Evolutionary conservation across 2,888 invertebrate genomes (phyloP).

Genomic region (Protophormia terraenovae): DNA sequence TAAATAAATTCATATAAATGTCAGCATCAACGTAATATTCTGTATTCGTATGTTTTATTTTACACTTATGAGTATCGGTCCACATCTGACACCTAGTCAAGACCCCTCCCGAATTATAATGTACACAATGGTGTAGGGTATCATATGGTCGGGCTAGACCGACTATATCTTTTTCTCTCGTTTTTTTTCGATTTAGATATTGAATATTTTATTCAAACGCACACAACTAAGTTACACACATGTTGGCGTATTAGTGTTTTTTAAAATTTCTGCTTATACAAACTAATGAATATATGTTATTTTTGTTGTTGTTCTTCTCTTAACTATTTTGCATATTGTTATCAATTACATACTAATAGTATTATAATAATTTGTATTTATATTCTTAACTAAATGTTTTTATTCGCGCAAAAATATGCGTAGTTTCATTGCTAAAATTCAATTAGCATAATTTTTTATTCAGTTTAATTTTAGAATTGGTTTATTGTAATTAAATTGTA

Average conservation of each 20-base stretch:
- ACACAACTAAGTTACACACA: not conserved
- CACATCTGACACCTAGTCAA: too few relatives aligned
- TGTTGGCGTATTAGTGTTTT: not conserved
- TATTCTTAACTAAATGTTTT: not conserved
- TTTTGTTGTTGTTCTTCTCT: not conserved
- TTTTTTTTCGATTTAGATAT: slow-evolving; percentile 26
- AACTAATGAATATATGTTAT: slow-evolving; percentile 28
- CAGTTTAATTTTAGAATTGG: slow-evolving; percentile 10
- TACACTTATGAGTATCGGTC: too few relatives aligned
- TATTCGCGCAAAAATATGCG: not conserved
- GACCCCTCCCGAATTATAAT: too few relatives aligned
- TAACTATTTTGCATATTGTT: slow-evolving; percentile 45
- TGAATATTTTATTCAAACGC: slow-evolving; percentile 25
- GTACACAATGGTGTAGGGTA: too few relatives aligned
- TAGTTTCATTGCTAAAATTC: slow-evolving; percentile 32
- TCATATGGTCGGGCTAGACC: too few relatives aligned
- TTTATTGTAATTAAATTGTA: slow-evolving; percentile 16
- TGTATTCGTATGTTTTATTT: too few relatives aligned
- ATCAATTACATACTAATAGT: slow-evolving; percentile 42
- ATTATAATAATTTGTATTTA: slow-evolving; percentile 14
- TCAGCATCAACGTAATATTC: too few relatives aligned
- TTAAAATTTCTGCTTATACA: not conserved
- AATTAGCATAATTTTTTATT: slow-evolving; percentile 8
- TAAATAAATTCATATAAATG: too few relatives aligned
- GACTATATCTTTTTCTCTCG: not conserved